Evolutionary conservation across 2,113 vertebrate genomes (phyloP).

Genomic region (Odobenus rosmarus): DNA sequence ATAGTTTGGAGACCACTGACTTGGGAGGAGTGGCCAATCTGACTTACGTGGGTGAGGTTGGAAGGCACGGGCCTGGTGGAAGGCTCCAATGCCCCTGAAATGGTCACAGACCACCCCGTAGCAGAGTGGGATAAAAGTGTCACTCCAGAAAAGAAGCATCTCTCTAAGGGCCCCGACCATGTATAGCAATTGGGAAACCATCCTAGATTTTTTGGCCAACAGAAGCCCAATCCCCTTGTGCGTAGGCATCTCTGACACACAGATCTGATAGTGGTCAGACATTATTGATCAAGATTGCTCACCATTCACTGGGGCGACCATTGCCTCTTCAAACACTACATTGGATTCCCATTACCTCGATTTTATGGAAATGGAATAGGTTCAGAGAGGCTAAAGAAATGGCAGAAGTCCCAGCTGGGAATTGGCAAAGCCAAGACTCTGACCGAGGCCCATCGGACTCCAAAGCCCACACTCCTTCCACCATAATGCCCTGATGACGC

Average conservation of each 20-base stretch:
- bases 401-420: not conserved
- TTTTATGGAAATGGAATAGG: not conserved
- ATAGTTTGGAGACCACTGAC: not conserved
- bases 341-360: not conserved
- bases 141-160: not conserved
- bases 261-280: accelerated
- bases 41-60: accelerated
- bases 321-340: not conserved
- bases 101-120: too few species aligned
- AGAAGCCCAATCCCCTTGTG: not conserved
- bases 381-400: not conserved
- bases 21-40: not conserved
- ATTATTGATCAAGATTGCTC: not conserved
- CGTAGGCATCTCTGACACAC: not conserved
- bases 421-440: not conserved
- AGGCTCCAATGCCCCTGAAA: not conserved
- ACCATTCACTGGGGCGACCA: not conserved
- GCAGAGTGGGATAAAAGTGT: not conserved
- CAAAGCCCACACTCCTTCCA: not conserved
- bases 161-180: too few species aligned
- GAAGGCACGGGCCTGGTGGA: not conserved
- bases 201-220: not conserved
- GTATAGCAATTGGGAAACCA: not conserved
- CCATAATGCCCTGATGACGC: accelerated
- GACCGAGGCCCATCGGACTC: not conserved